Evolutionary conservation across 92 coral and sea anemone species (phyloP).

Genomic region (Phenganax stokvisi): DNA sequence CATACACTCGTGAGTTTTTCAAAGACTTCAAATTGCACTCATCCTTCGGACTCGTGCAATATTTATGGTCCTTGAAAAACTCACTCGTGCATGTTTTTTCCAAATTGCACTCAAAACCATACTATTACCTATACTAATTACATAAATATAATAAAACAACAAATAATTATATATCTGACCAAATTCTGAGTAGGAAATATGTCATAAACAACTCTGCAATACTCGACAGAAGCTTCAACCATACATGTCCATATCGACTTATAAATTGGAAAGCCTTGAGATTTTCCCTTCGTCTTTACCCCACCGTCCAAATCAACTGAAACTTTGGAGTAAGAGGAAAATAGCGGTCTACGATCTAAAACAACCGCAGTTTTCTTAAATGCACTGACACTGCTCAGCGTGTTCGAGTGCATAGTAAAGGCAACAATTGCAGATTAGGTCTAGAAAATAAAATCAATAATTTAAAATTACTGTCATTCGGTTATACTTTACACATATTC

Average conservation of each 20-base stretch:
- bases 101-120: too few species aligned
- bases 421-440: background rate
- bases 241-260: conserved; percentile 94
- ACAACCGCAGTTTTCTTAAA: conserved; percentile 66
- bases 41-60: too few species aligned
- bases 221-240: conserved; percentile 90
- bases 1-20: too few species aligned
- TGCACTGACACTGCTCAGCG: background rate
- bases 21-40: too few species aligned
- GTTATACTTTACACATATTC: too few species aligned
- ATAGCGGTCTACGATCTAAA: conserved; percentile 74
- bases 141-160: background rate
- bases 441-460: background rate
- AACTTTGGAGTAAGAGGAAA: conserved; percentile 72
- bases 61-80: too few species aligned
- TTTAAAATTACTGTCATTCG: too few species aligned
- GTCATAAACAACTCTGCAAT: conserved; percentile 92
- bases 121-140: background rate
- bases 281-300: conserved; percentile 53
- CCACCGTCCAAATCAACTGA: conserved; percentile 87
- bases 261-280: conserved; percentile 62
- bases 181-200: conserved; percentile 73
- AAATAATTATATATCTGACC: conserved; percentile 49
- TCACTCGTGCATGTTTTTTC: too few species aligned
- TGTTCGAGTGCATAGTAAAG: conserved; percentile 23